Evolutionary conservation across 2,797 vertebrate genomes (phyloP), one percentile per base, ranked within the genome.

Genomic region (Notolabrus celidotus): DNA sequence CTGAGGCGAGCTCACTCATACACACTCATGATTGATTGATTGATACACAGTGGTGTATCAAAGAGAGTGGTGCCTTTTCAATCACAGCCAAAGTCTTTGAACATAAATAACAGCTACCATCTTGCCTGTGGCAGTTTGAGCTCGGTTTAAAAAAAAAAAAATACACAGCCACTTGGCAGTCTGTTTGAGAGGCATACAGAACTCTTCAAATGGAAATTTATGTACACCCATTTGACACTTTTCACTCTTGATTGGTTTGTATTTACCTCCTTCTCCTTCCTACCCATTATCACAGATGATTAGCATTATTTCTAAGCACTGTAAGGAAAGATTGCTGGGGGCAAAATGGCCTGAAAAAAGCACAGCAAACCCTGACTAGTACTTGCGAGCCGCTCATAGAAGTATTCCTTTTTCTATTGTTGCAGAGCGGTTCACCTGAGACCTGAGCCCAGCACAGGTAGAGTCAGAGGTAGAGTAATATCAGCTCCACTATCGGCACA

Each of bases 151-250:
- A 87, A 64, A 36, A 12, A n/a, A n/a, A 36, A 11, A 36, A 36
- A 36, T 3, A 36, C 10, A 54, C 43, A 19, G 57, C 19, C 66
- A 31, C 75, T 82, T 82, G 85, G 62, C 77, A 81, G 73, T 83
- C 66, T 69, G 39, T 73, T 45, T 25, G 31, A 72, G 51, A 76
- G 25, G 10, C 57, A 79, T 59, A 80, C 46, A 36, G 61, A 80
- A 82, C 67, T 80, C 70, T 68, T 82, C 63, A 75, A 71, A 88
- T 78, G 67, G 63, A 86, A 91, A 92, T 90, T 71, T 87, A 88
- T 90, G 89, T 80, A 87, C 86, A 74, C 84, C 87, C 75, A 74
- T 90, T 85, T 87, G 77, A 89, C 85, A 86, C 74, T 57, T 86
- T 82, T 70, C 77, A 71, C 67, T 86, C 78, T 59, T 79, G 85